Evolutionary conservation across 1,140 invertebrate genomes (phyloP).

Genomic region (Oryctes rhinoceros): DNA sequence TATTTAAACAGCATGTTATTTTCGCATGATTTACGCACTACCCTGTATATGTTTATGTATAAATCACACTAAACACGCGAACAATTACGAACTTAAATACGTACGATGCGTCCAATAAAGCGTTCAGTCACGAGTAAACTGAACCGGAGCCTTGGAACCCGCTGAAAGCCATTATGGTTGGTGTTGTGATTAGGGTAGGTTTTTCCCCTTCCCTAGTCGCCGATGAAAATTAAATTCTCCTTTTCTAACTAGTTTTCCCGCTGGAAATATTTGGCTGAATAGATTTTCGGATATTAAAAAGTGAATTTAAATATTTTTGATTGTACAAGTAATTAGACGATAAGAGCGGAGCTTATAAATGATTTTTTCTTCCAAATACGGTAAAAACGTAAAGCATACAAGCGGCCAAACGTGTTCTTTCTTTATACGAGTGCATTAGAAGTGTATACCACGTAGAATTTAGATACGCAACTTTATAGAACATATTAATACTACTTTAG

Average conservation of each 20-base stretch:
- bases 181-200: background rate
- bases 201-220: background rate
- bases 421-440: conserved; percentile 31
- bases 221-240: background rate
- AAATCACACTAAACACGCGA: background rate
- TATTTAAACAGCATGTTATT: background rate
- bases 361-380: background rate
- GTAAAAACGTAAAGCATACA: background rate
- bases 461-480: conserved; percentile 47
- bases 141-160: background rate
- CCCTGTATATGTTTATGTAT: background rate
- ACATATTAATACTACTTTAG: conserved; percentile 49
- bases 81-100: background rate
- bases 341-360: background rate
- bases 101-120: background rate
- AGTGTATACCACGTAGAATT: conserved; percentile 48
- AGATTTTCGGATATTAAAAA: too few relatives aligned
- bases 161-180: background rate
- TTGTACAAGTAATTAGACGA: background rate
- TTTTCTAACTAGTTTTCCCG: conserved; percentile 16
- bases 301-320: background rate
- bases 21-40: background rate
- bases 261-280: too few relatives aligned
- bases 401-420: conserved; percentile 11
- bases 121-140: conserved; percentile 9